A percentile compares a stretch with the other conserved stretches of the same genome.
Evolutionary conservation across 2,113 vertebrate species (phyloP).

Genomic region (Sylvia atricapilla): DNA sequence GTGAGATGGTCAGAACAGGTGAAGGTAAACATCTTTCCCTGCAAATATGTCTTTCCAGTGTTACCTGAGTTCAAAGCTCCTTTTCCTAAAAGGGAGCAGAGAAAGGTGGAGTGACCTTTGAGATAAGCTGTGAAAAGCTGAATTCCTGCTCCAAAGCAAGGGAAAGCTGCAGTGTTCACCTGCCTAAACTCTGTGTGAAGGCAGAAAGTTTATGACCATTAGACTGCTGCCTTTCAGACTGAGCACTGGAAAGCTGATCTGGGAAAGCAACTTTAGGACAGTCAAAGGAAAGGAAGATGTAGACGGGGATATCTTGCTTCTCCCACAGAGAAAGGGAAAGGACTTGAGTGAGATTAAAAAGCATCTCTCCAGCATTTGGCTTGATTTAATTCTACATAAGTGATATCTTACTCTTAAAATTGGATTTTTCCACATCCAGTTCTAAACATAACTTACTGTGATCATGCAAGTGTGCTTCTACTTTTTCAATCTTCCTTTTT

Average conservation of each 20-base stretch:
- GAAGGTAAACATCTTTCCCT: not conserved
- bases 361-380: not conserved
- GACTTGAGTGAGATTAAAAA: not conserved
- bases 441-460: not conserved
- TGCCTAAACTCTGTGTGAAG: not conserved
- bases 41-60: not conserved
- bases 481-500: not conserved
- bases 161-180: not conserved
- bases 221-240: not conserved
- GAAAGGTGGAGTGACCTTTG: not conserved
- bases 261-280: not conserved
- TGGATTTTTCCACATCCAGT: not conserved
- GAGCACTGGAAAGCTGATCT: not conserved
- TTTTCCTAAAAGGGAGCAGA: not conserved
- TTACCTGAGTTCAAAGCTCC: not conserved
- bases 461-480: not conserved
- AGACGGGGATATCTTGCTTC: not conserved
- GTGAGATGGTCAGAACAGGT: not conserved
- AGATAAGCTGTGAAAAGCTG: not conserved
- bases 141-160: not conserved
- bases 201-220: not conserved
- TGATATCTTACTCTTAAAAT: not conserved
- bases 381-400: not conserved
- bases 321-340: not conserved
- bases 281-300: not conserved